A percentile compares a stretch with the other conserved stretches of the same genome.
phyloP scores from a whole-genome alignment of 2,888 invertebrate genomes.

The Eledona agricola region DNA sequence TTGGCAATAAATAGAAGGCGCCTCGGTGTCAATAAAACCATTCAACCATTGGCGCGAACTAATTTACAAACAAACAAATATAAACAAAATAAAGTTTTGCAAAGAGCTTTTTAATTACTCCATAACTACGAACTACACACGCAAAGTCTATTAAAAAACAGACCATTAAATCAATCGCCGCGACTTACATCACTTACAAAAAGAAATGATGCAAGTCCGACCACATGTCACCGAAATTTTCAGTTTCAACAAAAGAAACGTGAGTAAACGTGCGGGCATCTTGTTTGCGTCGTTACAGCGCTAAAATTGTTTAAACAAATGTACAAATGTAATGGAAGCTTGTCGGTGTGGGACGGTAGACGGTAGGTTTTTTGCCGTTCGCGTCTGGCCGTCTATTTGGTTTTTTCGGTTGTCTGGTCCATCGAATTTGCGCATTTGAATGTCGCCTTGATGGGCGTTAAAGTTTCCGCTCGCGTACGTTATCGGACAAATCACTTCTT shows the following conservation, averaged over 20 bases:
- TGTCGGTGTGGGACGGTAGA: too few species aligned
- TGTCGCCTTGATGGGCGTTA: constrained; percentile 19
- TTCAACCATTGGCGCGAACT: constrained; percentile 30
- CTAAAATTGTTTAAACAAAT: too few species aligned
- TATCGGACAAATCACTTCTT: constrained; percentile 40
- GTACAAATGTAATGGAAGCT: too few species aligned
- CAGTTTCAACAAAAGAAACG: too few species aligned
- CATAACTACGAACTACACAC: constrained; percentile 14
- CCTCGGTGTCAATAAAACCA: constrained; percentile 31
- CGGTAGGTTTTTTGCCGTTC: too few species aligned
- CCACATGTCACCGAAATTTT: too few species aligned
- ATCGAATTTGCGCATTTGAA: background rate
- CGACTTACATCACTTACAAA: background rate
- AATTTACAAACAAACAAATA: constrained; percentile 37
- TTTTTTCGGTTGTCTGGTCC: too few species aligned
- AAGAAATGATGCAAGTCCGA: too few species aligned
- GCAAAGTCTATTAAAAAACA: constrained; percentile 11
- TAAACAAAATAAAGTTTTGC: constrained; percentile 35
- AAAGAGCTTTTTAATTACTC: constrained; percentile 30
- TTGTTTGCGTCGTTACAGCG: too few species aligned
- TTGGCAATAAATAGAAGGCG: constrained; percentile 31
- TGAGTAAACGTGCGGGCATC: too few species aligned
- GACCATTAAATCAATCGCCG: background rate
- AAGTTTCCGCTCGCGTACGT: constrained; percentile 26
- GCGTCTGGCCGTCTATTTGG: too few species aligned